Conservation (phyloP, 2,888 invertebrate species). For the Ceramica pisi region DNA sequence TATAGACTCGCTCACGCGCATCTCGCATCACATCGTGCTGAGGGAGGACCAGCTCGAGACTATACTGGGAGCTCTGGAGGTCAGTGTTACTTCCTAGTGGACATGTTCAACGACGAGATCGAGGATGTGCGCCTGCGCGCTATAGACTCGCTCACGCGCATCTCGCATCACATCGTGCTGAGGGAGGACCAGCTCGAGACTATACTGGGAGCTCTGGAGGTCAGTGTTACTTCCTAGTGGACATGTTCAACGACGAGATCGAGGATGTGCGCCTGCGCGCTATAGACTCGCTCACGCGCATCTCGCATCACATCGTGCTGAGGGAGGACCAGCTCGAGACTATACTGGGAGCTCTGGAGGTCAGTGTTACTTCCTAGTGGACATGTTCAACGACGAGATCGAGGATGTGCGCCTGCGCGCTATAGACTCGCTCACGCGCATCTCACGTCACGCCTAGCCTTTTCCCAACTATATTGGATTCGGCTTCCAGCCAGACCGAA, state of each 20-base stretch:
- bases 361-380: too few relatives aligned
- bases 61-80: conserved; percentile 98
- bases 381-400: too few relatives aligned
- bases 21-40: conserved; percentile 96
- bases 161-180: conserved; percentile 96
- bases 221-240: conserved; percentile 94
- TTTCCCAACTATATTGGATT: too few relatives aligned
- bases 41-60: conserved; percentile 99
- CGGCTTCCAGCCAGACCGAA: too few relatives aligned
- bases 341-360: conserved; percentile 98
- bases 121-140: conserved; percentile 98
- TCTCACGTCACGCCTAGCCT: too few relatives aligned
- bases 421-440: too few relatives aligned
- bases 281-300: conserved; percentile 97
- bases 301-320: conserved; percentile 96
- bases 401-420: too few relatives aligned
- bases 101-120: conserved; percentile 99
- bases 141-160: conserved; percentile 97
- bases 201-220: conserved; percentile 98
- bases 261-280: conserved; percentile 98
- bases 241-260: conserved; percentile 99
- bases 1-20: conserved; percentile 97
- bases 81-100: conserved; percentile 94
- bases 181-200: conserved; percentile 99
- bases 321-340: conserved; percentile 99